Base-by-base conservation (phyloP, 2,888 invertebrate species). In the Rhagonycha lutea region DNA sequence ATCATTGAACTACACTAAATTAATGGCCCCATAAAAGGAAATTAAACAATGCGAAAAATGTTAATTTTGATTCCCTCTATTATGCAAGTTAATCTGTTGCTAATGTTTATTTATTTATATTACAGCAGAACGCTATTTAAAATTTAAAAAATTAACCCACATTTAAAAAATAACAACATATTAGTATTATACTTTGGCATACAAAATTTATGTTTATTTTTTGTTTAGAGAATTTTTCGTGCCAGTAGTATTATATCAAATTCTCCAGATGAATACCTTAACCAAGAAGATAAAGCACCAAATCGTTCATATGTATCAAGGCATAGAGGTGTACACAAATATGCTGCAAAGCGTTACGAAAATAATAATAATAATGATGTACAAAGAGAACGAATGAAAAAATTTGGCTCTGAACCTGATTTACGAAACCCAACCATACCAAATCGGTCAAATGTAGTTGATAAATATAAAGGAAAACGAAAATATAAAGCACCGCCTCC, bases 401-500 rank as follows among this genome's bases (percentile, higher is more conserved):
- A 91, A 81, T 94, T 92, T 85, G 94, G 92, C 69, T 94, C 94
- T 69, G 94, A 94, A 84, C 95, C 95, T 14, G 94, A 95, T 86
- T 88, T 95, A 60, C 84, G 88, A 26, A 82, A 81, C 65, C 75
- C 79, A 5, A 79, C 77, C n/a, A 14, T 62, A 14, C 14, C 61
- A 68, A 68, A 14, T 18, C 14, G 23, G 23, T 32, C 70, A 28
- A 86, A 87, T 26, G 86, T 88, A 69, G 89, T 89, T 83, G 90
- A 90, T 77, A 89, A 87, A 79, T 87, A 83, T 73, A 89, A 86
- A 86, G 90, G 91, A 74, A 93, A 93, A 83, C 93, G 95, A 85
- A 95, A 95, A 87, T 94, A 94, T 85, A 91, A 92, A 89, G 95
- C 95, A 3, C 94, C 94, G 14, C 90, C 92, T 76, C 93, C 94